Evolutionary conservation across 2,113 vertebrate genomes (phyloP).

Genomic region (Laterallus jamaicensis): DNA sequence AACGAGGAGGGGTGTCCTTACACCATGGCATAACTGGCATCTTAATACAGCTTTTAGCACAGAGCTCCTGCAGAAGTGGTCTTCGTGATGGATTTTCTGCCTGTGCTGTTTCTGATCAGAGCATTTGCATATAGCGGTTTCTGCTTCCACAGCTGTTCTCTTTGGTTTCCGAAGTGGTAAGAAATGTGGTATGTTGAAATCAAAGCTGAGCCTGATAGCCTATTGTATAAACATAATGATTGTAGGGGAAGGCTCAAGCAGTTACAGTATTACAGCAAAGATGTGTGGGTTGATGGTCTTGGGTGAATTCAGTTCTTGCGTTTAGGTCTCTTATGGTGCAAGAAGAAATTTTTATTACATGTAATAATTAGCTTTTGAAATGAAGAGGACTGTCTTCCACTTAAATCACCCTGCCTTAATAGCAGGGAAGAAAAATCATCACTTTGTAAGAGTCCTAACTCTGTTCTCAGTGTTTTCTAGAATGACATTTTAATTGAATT

Average conservation of each 20-base stretch:
- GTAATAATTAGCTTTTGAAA: slow-evolving; percentile 38
- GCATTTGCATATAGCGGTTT: not conserved
- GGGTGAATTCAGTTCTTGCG: not conserved
- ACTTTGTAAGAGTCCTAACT: not conserved
- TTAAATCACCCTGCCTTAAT: slow-evolving; percentile 29
- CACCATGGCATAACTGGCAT: not conserved
- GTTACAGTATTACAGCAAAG: not conserved
- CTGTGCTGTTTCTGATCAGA: not conserved
- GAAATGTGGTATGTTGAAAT: not conserved
- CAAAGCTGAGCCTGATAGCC: not conserved
- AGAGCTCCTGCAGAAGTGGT: not conserved
- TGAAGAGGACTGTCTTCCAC: not conserved
- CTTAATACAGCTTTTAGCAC: not conserved
- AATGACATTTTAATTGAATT: slow-evolving; percentile 9
- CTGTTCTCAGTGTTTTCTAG: not conserved
- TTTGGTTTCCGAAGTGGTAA: not conserved
- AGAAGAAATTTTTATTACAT: not conserved
- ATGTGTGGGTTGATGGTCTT: not conserved
- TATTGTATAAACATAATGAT: not conserved
- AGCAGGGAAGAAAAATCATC: not conserved
- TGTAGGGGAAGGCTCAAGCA: not conserved
- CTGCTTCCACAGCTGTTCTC: slow-evolving; percentile 30
- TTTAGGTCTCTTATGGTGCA: not conserved
- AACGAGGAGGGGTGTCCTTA: not conserved
- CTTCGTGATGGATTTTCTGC: not conserved